These are phyloP conservation scores for Masnerella sp. DNA, from an alignment of 2,888 invertebrate genomes.

Conservation along the genomic window DNA sequence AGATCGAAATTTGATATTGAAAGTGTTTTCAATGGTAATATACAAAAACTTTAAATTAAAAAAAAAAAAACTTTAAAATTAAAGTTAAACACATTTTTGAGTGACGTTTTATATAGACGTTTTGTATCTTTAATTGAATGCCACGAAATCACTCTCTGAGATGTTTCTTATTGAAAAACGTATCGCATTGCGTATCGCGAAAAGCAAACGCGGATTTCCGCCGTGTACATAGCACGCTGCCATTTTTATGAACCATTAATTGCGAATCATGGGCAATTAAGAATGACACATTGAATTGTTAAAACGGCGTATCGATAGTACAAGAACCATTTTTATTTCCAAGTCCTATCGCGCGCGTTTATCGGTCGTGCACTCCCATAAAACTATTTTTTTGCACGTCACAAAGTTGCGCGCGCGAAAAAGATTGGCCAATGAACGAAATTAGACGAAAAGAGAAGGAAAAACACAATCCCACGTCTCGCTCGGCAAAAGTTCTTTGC, in stretches of 20 bases:
- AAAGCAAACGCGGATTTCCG: conserved; percentile 14
- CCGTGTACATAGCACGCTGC: conserved; percentile 2
- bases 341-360: conserved; percentile 1
- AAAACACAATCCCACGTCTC: conserved; percentile 11
- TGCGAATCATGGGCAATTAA: conserved; percentile 26
- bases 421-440: conserved; percentile 1
- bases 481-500: conserved; percentile 13
- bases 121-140: no score
- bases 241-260: conserved; percentile 21
- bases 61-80: no score
- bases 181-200: neutral
- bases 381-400: conserved; percentile 6
- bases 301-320: conserved; percentile 3
- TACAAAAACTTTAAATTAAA: no score
- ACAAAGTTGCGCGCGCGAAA: neutral
- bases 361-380: neutral
- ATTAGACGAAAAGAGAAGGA: neutral
- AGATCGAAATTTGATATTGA: no score
- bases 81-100: no score
- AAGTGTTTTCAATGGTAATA: no score
- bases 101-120: no score
- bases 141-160: neutral
- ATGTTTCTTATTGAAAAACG: conserved; percentile 1
- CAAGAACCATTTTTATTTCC: conserved; percentile 14
- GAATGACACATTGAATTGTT: conserved; percentile 23